Evolutionary conservation across 2,888 invertebrate species (phyloP), one percentile per base, ranked within the genome.

Genomic region (Neuroscelio doddi): DNA sequence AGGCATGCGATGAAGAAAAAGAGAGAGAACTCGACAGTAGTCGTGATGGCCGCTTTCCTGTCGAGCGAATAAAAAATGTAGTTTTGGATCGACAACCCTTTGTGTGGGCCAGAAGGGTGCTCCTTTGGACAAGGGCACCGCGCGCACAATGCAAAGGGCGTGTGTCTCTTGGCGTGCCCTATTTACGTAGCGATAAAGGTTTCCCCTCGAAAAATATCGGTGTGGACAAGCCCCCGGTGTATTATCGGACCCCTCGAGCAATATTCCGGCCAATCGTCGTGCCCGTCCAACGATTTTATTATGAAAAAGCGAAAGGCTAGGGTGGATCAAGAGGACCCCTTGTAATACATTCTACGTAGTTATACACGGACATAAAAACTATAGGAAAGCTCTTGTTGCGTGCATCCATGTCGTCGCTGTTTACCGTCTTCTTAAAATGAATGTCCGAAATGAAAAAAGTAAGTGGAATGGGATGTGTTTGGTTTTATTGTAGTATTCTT

Each of bases 111-210:
- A 73, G 77, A 80, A 80, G 80, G 82, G 83, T 76, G 78, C 78
- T 70, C 65, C 62, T 62, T 67, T 51, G 69, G 73, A 76, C 72
- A 76, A 71, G 75, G 73, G 75, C 67, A 73, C 66, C 39, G 17
- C 45, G 51, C 70, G 70, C 72, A 83, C 81, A 83, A 83, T 79
- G 70, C 72, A 62, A 74, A 78, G 83, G 83, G 83, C 82, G 83
- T 83, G 82, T 83, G 83, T 83, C 82, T 79, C 82, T 78, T 78
- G 73, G 80, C 74, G 80, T 81, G 79, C 80, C 80, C 83, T 83
- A 83, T 83, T 82, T 83, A 81, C 80, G 72, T 76, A 82, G 75
- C 80, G 80, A 78, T 80, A 81, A 75, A 59, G 55, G 55, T 62
- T 59, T 51, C 64, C 66, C 66, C 41, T 67, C 39, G 56, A 46